Conservation (phyloP, 2,113 vertebrate species). For the Ivindomyrus marchei region DNA sequence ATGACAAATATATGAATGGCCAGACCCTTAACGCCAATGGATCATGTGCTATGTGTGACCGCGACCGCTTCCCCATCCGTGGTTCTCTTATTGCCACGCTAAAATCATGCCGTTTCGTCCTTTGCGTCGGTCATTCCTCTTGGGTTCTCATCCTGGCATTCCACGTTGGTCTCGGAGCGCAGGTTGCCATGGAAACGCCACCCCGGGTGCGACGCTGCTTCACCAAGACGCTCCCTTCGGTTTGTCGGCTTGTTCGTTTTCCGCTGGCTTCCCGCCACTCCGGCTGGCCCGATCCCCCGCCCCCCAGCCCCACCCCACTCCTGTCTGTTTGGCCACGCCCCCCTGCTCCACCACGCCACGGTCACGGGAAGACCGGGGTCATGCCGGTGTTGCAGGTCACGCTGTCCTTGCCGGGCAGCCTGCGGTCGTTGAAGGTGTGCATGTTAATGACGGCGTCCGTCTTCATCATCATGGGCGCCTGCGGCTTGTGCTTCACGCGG, state of each 20-base stretch:
- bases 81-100: slow-evolving; percentile 70
- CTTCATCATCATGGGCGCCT: slow-evolving; percentile 78
- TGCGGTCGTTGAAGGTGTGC: slow-evolving; percentile 96
- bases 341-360: slow-evolving; percentile 48
- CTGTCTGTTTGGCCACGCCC: slow-evolving; percentile 35
- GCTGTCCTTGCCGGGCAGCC: slow-evolving; percentile 94
- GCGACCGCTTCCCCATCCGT: slow-evolving; percentile 29
- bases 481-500: slow-evolving; percentile 85
- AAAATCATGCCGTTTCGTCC: slow-evolving; percentile 12
- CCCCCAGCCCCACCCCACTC: slow-evolving; percentile 54
- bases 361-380: slow-evolving; percentile 88
- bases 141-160: background rate
- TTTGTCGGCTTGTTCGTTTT: background rate
- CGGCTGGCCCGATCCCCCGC: slow-evolving; percentile 59
- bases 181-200: slow-evolving; percentile 34
- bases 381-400: slow-evolving; percentile 83
- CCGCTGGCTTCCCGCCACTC: slow-evolving; percentile 47
- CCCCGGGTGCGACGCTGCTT: slow-evolving; percentile 21
- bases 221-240: background rate
- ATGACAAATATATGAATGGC: slow-evolving; percentile 24
- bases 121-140: slow-evolving; percentile 21
- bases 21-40: slow-evolving; percentile 27
- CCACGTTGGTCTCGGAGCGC: slow-evolving; percentile 13
- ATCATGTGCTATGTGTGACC: slow-evolving; percentile 39
- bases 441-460: slow-evolving; percentile 96